Conservation (phyloP, 1,140 invertebrate species). For the Sycophaga agraensis region DNA sequence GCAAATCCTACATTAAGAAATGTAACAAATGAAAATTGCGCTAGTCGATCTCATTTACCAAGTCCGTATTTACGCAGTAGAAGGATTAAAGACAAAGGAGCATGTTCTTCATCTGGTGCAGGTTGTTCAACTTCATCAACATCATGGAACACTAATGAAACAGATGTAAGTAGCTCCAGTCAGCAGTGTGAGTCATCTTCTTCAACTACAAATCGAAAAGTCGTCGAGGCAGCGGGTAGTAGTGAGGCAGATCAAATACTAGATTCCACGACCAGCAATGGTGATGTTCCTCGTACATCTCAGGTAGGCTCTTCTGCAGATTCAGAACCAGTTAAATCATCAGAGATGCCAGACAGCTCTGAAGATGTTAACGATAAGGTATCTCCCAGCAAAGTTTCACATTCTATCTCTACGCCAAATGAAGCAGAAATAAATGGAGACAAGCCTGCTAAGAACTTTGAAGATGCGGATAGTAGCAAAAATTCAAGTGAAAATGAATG, state of each 20-base stretch:
- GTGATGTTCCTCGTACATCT: constrained; percentile 41
- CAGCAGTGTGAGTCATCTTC: constrained; percentile 45
- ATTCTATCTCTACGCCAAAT: constrained; percentile 30
- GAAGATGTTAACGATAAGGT: constrained; percentile 59
- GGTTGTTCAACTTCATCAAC: constrained; percentile 45
- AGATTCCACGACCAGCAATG: constrained; percentile 61
- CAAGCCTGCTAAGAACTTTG: constrained; percentile 47
- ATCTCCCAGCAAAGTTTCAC: constrained; percentile 53
- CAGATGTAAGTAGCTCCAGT: constrained; percentile 54
- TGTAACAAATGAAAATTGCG: constrained; percentile 33
- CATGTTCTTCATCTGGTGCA: constrained; percentile 38
- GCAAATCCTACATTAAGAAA: constrained; percentile 35
- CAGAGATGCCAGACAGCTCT: constrained; percentile 62
- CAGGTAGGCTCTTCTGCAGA: constrained; percentile 38
- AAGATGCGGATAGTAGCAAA: constrained; percentile 59
- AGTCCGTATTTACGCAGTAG: constrained; percentile 44
- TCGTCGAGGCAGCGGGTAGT: constrained; percentile 39
- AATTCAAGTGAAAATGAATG: constrained; percentile 49
- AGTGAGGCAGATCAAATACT: constrained; percentile 51
- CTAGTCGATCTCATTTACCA: constrained; percentile 29
- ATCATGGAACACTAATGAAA: constrained; percentile 48
- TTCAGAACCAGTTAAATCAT: constrained; percentile 43
- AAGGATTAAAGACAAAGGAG: constrained; percentile 38
- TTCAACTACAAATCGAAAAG: constrained; percentile 32
- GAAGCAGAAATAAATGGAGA: constrained; percentile 47